Conservation (phyloP, 2,797 vertebrate genomes). For the Sebastes cheni region DNA sequence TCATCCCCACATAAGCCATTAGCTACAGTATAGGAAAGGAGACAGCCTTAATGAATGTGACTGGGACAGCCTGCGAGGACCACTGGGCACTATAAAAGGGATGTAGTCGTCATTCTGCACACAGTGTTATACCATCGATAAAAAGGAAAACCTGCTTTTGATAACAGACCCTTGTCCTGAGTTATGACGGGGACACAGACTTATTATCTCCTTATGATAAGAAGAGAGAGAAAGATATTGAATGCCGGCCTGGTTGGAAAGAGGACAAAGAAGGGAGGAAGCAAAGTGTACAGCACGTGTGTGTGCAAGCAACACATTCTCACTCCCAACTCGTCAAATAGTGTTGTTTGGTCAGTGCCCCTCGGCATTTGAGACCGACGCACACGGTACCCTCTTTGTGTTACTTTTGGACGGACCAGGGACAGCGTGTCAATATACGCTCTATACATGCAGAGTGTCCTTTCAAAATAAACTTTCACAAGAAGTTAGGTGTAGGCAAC, state of each 20-base stretch:
- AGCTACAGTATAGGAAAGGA: constrained; percentile 22
- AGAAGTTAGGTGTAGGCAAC: too few species aligned
- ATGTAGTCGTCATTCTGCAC: constrained; percentile 22
- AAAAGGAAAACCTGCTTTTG: constrained; percentile 14
- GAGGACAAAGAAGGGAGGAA: neutral
- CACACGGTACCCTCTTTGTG: too few species aligned
- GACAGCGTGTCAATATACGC: too few species aligned
- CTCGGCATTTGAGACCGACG: too few species aligned
- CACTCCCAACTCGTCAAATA: too few species aligned
- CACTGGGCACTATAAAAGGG: constrained; percentile 34
- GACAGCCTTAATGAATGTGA: constrained; percentile 43
- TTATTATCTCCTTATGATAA: constrained; percentile 10
- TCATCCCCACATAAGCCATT: constrained; percentile 46
- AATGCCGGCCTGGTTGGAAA: neutral
- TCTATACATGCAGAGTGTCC: too few species aligned
- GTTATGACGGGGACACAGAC: constrained; percentile 7
- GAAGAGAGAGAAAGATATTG: neutral
- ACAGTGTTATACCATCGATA: constrained; percentile 4
- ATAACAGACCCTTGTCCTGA: constrained; percentile 30
- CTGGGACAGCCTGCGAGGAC: constrained; percentile 34
- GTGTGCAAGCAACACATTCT: neutral
- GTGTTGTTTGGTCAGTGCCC: too few species aligned
- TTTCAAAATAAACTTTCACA: too few species aligned
- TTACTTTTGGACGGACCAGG: too few species aligned
- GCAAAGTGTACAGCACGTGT: neutral